Base-by-base conservation (phyloP, 1,140 invertebrate genomes). In the Hycleus phaleratus region DNA sequence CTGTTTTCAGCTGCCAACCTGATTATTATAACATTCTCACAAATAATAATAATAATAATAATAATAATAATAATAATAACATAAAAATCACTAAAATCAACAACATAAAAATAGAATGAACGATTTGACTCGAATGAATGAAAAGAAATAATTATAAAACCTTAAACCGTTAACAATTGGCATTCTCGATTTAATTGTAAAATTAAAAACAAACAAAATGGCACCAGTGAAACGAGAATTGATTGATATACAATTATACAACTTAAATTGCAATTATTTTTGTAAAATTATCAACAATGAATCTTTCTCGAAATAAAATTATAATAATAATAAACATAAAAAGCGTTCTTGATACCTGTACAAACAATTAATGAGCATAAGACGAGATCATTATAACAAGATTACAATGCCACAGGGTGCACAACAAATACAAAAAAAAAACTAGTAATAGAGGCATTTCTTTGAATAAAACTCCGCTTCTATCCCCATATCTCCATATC, bases 361-460 rank as follows among this genome's bases (percentile, higher is more conserved):
- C 67, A 69, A 69, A 68, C 66, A 69, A 69, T 64, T 65, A 61
- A 63, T 68, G 63, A 67, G 61, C 64, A 65, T 67, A 68, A 69
- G 66, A 69, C 62, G 68, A 69, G 68, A 69, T 69, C 68, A 69
- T 61, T 61, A 56, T 66, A 66, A 62, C 63, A 63, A 64, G 58
- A 56, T 67, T 68, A 65, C 64, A 67, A 59, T 63, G 59, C 63
- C 60, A 63, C 59, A 48, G 57, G 32, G 32, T 66, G 60, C 59
- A 63, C 65, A 65, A 32, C 32, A 3, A 32, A 32, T 32, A 5
- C 32, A 32, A 32, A 32, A 32, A 32, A 32, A 32, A 32, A 32
- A 32, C 32, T 32, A 32, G 18, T 18, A 18, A 18, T 18, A 18
- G 18, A 18, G 18, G 18, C 18, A 18, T 18, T 18, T 18, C 18